Evolutionary conservation across 2,888 invertebrate species (phyloP), one percentile per base, ranked within the genome.

Genomic region (Osmoderma eremita): DNA sequence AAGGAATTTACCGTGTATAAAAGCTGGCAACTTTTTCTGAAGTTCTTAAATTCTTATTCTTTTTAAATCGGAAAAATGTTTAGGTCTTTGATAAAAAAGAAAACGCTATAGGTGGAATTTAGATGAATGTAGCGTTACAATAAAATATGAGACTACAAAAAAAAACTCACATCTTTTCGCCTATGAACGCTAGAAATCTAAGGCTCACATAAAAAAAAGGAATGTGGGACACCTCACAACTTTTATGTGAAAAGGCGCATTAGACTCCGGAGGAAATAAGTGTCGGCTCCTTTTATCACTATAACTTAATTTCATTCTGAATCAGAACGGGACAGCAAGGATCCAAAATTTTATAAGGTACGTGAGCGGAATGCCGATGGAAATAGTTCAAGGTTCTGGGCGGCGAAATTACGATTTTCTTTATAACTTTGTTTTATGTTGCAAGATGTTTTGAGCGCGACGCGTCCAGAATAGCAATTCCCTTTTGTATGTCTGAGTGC

Each of bases 271-370:
- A 45, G 64, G 18, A 65, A 65, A 65, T 56, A 65, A 65, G 54
- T 56, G 67, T 63, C 67, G 67, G 63, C 54, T 67, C 45, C 67
- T 45, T 67, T 67, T 54, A 67, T 67, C 53, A 53, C 62, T 50
- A 54, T 67, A 67, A 67, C 63, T 67, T 67, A 67, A 67, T 67
- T 67, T 67, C 48, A 65, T 65, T 65, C 65, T 45, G 65, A 65
- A 65, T 65, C 65, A 49, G 65, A 58, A 58, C 45, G 49, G 17
- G 22, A 17, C 49, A 38, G 49, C 54, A 45, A 65, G 56, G 65
- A 63, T 63, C 65, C 65, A 58, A 54, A 65, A 65, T 65, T 65
- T 65, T 65, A 65, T 56, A 65, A 65, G 65, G 49, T 54, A 65
- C 65, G 65, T 65, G 65, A 65, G 36, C n/a, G 12, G 65, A 18